Evolutionary conservation across 23 tunicate species (phyloP).

Genomic region (Corella eumyota): DNA sequence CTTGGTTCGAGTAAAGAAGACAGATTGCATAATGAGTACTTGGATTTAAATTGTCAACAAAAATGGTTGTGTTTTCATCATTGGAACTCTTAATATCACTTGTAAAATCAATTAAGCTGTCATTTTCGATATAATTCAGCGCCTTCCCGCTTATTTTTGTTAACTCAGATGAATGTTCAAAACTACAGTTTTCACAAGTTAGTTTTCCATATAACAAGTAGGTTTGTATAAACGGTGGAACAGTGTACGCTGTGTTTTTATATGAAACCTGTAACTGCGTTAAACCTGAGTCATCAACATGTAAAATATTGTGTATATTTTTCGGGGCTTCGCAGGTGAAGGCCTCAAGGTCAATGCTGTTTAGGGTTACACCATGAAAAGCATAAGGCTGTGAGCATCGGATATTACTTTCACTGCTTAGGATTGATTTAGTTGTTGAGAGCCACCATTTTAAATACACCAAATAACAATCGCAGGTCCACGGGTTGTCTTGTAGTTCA

Average conservation of each 20-base stretch:
- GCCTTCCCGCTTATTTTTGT: not conserved
- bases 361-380: constrained; percentile 47
- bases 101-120: not conserved
- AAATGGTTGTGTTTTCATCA: constrained; percentile 22
- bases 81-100: too few species aligned
- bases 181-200: constrained; percentile 50
- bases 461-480: constrained; percentile 70
- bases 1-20: constrained; percentile 43
- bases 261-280: constrained; percentile 9
- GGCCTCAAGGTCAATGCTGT: constrained; percentile 42
- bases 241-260: constrained; percentile 15
- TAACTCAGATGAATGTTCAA: not conserved
- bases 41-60: constrained; percentile 18
- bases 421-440: constrained; percentile 2
- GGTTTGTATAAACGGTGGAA: constrained; percentile 36
- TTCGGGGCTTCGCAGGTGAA: constrained; percentile 25
- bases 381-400: constrained; percentile 42
- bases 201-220: constrained; percentile 45
- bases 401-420: constrained; percentile 37
- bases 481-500: constrained; percentile 50
- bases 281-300: not conserved
- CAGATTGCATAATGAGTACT: constrained; percentile 50
- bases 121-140: not conserved
- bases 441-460: constrained; percentile 60
- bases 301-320: constrained; percentile 3